phyloP scores from a whole-genome alignment of 2,888 invertebrate species.

The Hirtodrosophila histrioides region DNA sequence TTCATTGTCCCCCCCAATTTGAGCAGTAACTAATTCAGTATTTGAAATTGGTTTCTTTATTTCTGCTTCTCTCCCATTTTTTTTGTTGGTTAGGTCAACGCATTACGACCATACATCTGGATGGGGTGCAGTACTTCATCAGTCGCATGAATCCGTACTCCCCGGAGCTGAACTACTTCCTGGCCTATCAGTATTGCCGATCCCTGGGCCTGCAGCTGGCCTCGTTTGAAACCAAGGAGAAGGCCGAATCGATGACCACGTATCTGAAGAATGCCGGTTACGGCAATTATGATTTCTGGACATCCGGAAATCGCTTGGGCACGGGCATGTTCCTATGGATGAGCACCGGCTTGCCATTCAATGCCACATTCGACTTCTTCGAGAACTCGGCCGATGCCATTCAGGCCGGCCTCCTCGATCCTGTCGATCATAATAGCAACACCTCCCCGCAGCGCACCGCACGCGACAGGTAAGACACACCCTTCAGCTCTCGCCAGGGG shows the following conservation, averaged over 20 bases:
- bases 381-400: slow-evolving; percentile 86
- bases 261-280: slow-evolving; percentile 94
- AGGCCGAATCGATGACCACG: slow-evolving; percentile 92
- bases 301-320: slow-evolving; percentile 93
- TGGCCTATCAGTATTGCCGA: slow-evolving; percentile 94
- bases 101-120: slow-evolving; percentile 93
- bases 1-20: slow-evolving; percentile 49
- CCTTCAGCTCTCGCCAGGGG: background rate
- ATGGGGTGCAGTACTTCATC: slow-evolving; percentile 93
- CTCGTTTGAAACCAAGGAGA: slow-evolving; percentile 94
- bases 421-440: slow-evolving; percentile 88
- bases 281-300: slow-evolving; percentile 94
- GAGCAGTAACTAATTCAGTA: slow-evolving; percentile 18
- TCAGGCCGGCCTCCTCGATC: slow-evolving; percentile 85
- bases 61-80: background rate
- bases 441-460: slow-evolving; percentile 92
- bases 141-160: slow-evolving; percentile 95
- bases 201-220: slow-evolving; percentile 93
- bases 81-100: slow-evolving; percentile 87
- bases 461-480: slow-evolving; percentile 86
- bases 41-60: background rate
- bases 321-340: slow-evolving; percentile 95
- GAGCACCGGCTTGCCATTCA: slow-evolving; percentile 94
- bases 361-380: slow-evolving; percentile 95
- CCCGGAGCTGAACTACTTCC: slow-evolving; percentile 93